Percentiles rank a stretch among this genome's conserved stretches.
phyloP scores from a whole-genome alignment of 2,797 vertebrate species.

The Buceros bicornis region DNA sequence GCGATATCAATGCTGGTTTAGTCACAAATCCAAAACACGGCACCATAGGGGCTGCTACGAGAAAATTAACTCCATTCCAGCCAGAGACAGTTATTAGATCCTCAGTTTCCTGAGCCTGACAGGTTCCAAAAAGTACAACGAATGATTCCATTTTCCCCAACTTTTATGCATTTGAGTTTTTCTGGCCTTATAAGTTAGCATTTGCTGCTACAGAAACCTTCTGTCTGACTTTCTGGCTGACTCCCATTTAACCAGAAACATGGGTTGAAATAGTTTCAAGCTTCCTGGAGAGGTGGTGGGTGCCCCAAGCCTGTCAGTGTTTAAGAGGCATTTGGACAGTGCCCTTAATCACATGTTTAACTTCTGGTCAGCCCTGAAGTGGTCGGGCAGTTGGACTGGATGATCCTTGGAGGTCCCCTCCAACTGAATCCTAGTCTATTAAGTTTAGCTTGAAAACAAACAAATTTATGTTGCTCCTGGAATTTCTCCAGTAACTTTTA shows the following conservation, averaged over 20 bases:
- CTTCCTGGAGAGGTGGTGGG: too few relatives aligned
- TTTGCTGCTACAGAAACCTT: not conserved
- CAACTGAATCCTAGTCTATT: not conserved
- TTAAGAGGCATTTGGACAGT: too few relatives aligned
- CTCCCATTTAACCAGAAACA: slow-evolving; percentile 9
- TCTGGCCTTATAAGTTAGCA: slow-evolving; percentile 13
- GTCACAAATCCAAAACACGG: not conserved
- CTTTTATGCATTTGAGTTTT: not conserved
- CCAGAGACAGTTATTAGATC: not conserved
- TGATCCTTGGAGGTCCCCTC: not conserved
- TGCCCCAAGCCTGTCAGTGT: too few relatives aligned
- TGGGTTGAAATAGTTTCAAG: not conserved
- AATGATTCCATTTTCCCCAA: not conserved
- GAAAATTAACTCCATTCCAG: too few relatives aligned
- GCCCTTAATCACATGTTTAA: too few relatives aligned
- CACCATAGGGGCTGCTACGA: not conserved
- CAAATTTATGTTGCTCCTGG: slow-evolving; percentile 9
- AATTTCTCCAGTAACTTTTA: not conserved
- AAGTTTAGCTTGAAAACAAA: slow-evolving; percentile 6
- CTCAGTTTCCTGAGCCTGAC: not conserved
- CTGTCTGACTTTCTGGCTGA: not conserved
- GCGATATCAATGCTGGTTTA: not conserved
- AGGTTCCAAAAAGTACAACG: not conserved
- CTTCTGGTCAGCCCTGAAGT: not conserved
- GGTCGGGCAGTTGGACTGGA: not conserved